phyloP scores from a whole-genome alignment of 2,888 invertebrate species.

The Brachylomia viminalis region DNA sequence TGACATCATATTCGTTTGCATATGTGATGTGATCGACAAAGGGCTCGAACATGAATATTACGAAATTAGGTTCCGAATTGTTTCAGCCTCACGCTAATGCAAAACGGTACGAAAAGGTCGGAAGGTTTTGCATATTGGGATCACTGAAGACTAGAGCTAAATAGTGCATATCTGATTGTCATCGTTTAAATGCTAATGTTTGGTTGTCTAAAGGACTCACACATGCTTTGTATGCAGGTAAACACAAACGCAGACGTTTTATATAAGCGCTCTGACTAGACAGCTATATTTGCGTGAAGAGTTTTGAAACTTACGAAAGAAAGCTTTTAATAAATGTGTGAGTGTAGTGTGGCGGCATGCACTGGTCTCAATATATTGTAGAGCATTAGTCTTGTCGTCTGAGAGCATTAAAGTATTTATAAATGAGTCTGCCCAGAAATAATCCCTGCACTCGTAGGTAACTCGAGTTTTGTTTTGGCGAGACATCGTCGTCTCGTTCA shows the following conservation, averaged over 20 bases:
- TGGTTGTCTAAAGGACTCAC: conserved; percentile 34
- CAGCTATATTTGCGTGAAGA: conserved; percentile 48
- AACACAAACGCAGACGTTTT: conserved; percentile 44
- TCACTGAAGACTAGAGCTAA: conserved; percentile 44
- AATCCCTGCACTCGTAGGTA: conserved; percentile 70
- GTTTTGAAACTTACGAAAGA: conserved; percentile 57
- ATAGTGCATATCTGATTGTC: conserved; percentile 58
- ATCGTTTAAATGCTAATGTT: conserved; percentile 57
- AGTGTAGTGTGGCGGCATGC: conserved; percentile 68
- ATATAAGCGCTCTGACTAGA: conserved; percentile 43
- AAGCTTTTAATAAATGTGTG: conserved; percentile 69
- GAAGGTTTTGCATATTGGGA: conserved; percentile 38
- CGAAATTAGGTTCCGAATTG: conserved; percentile 64
- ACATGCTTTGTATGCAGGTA: conserved; percentile 37
- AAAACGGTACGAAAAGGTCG: conserved; percentile 33
- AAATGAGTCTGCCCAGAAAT: conserved; percentile 71
- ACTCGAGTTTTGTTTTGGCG: conserved; percentile 83
- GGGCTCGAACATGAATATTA: conserved; percentile 66
- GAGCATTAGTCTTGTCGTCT: conserved; percentile 71
- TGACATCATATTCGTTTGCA: conserved; percentile 85
- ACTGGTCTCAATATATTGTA: conserved; percentile 67
- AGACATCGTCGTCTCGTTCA: conserved; percentile 77
- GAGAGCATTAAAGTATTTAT: conserved; percentile 69
- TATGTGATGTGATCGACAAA: conserved; percentile 77
- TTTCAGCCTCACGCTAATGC: conserved; percentile 51